Evolutionary conservation across 2,113 vertebrate genomes (phyloP), one percentile per base, ranked within the genome.

Genomic region (Dromas ardeola): DNA sequence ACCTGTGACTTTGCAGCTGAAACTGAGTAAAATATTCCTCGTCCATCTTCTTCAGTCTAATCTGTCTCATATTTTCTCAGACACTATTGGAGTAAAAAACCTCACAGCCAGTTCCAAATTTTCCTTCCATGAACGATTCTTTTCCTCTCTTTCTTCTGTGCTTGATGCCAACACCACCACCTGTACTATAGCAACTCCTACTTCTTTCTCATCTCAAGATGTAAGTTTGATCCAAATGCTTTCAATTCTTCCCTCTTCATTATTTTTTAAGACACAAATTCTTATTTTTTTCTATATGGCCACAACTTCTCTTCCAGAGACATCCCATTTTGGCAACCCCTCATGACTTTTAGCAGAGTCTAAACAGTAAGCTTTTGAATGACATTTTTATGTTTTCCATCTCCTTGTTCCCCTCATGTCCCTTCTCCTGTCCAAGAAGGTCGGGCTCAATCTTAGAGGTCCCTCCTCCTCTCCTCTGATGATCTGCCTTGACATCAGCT

Each of bases 41-140:
- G 76, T 77, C 29, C 71, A 90, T 70, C 88, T 66, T 93, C 43
- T 83, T 78, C 63, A 55, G 42, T 70, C 42, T 83, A 81, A 88
- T 91, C 65, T 55, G 63, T 84, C 65, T 95, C 70, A 16, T 65
- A 77, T 90, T 92, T 94, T 92, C 67, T 83, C 67, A 86, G 55
- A 81, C n/a, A 86, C 77, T 92, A 34, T 1, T 56, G 65, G 30
- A 92, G 66, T 65, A 88, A 86, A 9, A 11, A 89, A 71, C 29
- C 65, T 89, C 70, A 84, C 40, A 92, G 72, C 25, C 72, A 86
- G 61, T 43, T 91, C 65, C 83, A 92, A 67, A 67, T 84, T 95
- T 72, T 95, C 90, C 80, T 84, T 93, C 80, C 90, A 96, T 95
- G 76, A 92, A 94, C n/a, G 73, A 32, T 80, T 86, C 34, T 86